A percentile compares a stretch with the other conserved stretches of the same genome.
Conservation (phyloP, 2,888 invertebrate genomes). For the Eutolmus rufibarbis region DNA sequence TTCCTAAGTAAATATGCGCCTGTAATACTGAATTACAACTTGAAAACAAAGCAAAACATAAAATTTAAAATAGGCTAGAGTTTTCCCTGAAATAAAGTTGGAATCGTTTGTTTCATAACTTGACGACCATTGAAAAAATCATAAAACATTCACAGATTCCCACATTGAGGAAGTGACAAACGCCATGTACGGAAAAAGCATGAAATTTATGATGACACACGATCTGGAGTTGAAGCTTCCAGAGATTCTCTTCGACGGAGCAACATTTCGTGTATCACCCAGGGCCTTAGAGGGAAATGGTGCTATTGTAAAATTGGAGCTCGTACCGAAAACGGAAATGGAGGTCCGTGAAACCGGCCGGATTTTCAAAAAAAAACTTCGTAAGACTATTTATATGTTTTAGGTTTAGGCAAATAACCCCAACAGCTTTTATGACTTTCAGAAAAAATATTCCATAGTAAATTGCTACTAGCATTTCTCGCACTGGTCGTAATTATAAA, state of each 20-base stretch:
- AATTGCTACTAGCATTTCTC: slow-evolving; percentile 75
- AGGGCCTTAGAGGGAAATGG: slow-evolving; percentile 76
- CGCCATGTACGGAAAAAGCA: slow-evolving; percentile 73
- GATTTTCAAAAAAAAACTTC: slow-evolving; percentile 65
- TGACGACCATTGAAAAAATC: not conserved
- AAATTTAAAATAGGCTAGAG: not conserved
- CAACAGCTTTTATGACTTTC: slow-evolving; percentile 56
- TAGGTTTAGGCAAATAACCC: not conserved
- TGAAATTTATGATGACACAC: slow-evolving; percentile 79
- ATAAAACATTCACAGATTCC: slow-evolving; percentile 59
- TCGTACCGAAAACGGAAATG: slow-evolving; percentile 66
- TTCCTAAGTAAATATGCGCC: too few species aligned
- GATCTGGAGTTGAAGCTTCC: slow-evolving; percentile 78
- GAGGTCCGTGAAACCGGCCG: slow-evolving; percentile 66
- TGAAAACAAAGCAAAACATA: not conserved
- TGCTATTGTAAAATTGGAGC: slow-evolving; percentile 76
- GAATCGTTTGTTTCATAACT: not conserved
- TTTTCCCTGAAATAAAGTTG: not conserved
- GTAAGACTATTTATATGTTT: slow-evolving; percentile 53
- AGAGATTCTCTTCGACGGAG: slow-evolving; percentile 76
- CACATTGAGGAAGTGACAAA: slow-evolving; percentile 80
- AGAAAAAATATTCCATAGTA: slow-evolving; percentile 81
- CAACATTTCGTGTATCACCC: slow-evolving; percentile 77
- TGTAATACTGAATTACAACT: not conserved
- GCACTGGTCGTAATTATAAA: slow-evolving; percentile 80